Percentiles rank a stretch among this genome's conserved stretches.
phyloP scores from a whole-genome alignment of 2,113 vertebrate genomes.

The Butorides virescens region DNA sequence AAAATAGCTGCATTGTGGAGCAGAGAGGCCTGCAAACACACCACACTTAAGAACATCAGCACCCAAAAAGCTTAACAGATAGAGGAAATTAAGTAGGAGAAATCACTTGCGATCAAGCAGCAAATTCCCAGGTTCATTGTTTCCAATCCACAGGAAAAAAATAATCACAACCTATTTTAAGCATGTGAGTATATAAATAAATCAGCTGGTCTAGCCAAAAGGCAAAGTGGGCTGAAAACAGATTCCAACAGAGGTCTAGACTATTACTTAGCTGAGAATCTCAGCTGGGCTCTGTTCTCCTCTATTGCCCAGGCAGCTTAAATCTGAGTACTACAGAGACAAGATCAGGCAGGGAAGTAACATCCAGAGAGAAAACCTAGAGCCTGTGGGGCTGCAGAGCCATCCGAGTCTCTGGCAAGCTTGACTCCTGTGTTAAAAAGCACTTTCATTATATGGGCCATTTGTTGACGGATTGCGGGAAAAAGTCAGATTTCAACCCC shows the following conservation, averaged over 20 bases:
- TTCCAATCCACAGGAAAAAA: slow-evolving; percentile 23
- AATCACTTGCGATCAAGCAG: neutral
- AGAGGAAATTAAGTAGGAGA: neutral
- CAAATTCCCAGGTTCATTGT: slow-evolving; percentile 44
- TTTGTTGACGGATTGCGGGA: slow-evolving; percentile 50
- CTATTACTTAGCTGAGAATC: neutral
- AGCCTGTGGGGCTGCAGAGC: neutral
- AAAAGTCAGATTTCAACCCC: slow-evolving; percentile 31
- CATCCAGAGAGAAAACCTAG: neutral
- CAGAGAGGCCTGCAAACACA: neutral
- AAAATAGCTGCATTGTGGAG: neutral
- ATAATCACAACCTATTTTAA: slow-evolving; percentile 43
- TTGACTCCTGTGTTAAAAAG: neutral
- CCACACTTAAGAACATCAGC: neutral
- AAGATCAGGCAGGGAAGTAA: neutral
- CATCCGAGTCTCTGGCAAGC: neutral
- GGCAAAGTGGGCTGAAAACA: neutral
- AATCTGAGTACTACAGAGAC: neutral
- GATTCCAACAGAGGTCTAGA: neutral
- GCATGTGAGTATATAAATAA: slow-evolving; percentile 40
- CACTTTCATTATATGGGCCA: slow-evolving; percentile 34
- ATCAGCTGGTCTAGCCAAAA: slow-evolving; percentile 18
- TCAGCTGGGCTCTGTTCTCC: neutral
- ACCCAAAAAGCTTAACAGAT: neutral
- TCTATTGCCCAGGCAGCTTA: neutral